Base-by-base conservation (phyloP, 2,113 vertebrate species). In the Urocolius indicus region DNA sequence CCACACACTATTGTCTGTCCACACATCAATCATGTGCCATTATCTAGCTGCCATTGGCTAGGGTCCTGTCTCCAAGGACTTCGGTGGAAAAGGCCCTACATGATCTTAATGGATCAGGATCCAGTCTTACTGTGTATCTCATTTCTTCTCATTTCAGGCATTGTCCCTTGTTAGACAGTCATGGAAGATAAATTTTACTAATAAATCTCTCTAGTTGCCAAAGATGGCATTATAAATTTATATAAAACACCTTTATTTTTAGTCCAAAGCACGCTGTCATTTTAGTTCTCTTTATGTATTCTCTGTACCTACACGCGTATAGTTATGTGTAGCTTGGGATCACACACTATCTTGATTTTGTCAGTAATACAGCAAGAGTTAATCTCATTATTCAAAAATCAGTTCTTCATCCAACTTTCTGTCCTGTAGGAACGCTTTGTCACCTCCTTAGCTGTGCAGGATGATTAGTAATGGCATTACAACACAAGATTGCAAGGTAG, bases 111-210 rank as follows among this genome's bases (percentile, higher is more conserved):
- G 15, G 21, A 12, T 84, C 69, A 73, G 30, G 58, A 49, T 65
- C 24, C 4, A 7, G 3, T 30, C 36, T 69, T 18, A 36, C 7
- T 27, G 3, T 13, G 20, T 34, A 18, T 63, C 29, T 72, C 48
- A 13, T 0, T 54, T 74, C 5, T 16, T 48, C 26, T 17, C 58
- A 6, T 65, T 68, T 52, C 52, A 49, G 30, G 16, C 1, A 0
- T 20, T 45, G 51, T 41, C 16, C 26, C 43, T 77, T 20, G 15
- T 13, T 63, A 45, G 48, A 34, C 38, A 52, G 4, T 43, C 20
- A 13, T 27, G 29, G 61, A 84, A 84, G 52, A 36, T n/a, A 16
- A 3, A 57, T 78, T 81, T 88, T 41, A 67, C 26, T 27, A 69
- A 13, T 20, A 58, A 30, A 78, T 92, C n/a, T 55, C n/a, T 65